Conservation (phyloP, 2,113 vertebrate genomes). For the Corythoichthys intestinalis region DNA sequence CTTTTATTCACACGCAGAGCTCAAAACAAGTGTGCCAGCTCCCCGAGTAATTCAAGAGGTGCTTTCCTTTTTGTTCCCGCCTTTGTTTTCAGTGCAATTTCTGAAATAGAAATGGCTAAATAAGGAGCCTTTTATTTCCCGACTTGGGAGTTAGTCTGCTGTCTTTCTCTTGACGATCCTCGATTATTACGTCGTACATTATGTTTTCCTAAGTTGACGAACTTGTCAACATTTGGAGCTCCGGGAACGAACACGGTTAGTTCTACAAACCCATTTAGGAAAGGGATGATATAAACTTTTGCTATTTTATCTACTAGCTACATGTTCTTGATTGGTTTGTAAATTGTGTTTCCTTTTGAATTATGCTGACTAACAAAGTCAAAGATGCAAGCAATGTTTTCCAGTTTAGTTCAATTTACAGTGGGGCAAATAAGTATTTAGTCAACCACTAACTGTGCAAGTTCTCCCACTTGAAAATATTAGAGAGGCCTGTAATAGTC, state of each 20-base stretch:
- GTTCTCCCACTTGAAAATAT: no score
- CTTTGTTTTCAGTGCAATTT: slow-evolving; percentile 58
- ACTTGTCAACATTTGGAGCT: slow-evolving; percentile 22
- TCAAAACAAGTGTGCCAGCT: slow-evolving; percentile 74
- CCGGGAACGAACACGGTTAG: slow-evolving; percentile 12
- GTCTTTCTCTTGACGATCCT: slow-evolving; percentile 31
- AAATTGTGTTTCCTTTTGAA: no score
- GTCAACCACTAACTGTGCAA: no score
- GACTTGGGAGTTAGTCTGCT: slow-evolving; percentile 40
- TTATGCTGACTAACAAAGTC: no score
- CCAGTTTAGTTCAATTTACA: no score
- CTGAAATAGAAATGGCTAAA: slow-evolving; percentile 70
- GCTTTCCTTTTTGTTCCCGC: slow-evolving; percentile 67
- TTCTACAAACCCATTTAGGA: background rate
- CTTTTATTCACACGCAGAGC: slow-evolving; percentile 62
- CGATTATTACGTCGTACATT: slow-evolving; percentile 60
- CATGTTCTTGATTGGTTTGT: no score
- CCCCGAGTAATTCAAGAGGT: slow-evolving; percentile 69
- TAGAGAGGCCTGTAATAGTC: no score
- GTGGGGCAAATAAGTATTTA: no score
- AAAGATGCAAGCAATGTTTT: no score
- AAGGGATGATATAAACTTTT: background rate
- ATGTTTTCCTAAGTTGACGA: background rate
- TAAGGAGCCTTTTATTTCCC: slow-evolving; percentile 56
- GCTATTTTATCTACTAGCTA: no score